Evolutionary conservation across 1,140 invertebrate genomes (phyloP).

Genomic region (Calephelis nemesis): DNA sequence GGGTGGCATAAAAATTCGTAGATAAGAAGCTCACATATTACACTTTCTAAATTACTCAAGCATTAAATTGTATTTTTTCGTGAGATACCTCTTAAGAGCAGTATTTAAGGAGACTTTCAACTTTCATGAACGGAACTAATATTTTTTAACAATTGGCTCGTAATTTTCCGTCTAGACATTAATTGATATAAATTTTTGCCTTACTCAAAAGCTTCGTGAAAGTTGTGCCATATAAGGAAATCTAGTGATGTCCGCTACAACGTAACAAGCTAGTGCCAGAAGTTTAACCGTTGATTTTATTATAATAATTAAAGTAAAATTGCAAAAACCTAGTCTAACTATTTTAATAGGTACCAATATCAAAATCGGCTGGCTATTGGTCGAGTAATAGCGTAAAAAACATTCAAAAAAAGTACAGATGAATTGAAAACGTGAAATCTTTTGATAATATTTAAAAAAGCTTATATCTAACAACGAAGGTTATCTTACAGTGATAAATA

Average conservation of each 20-base stretch:
- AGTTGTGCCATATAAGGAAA: constrained; percentile 42
- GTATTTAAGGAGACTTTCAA: constrained; percentile 16
- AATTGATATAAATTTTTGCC: constrained; percentile 35
- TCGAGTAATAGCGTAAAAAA: no score
- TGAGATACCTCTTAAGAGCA: constrained; percentile 12
- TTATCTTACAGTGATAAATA: no score
- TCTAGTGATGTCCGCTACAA: neutral
- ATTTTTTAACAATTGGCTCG: constrained; percentile 29
- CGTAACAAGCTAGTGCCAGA: no score
- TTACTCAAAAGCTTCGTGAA: constrained; percentile 25
- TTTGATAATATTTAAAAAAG: no score
- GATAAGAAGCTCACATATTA: constrained; percentile 14
- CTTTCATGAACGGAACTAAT: constrained; percentile 20
- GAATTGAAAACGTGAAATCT: no score
- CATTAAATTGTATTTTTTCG: constrained; percentile 14
- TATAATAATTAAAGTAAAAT: no score
- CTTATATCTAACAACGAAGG: no score
- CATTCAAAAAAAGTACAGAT: no score
- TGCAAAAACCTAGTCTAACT: no score
- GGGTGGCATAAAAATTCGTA: constrained; percentile 4
- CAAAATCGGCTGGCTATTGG: no score
- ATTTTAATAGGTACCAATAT: no score
- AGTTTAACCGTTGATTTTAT: no score
- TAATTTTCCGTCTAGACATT: constrained; percentile 42
- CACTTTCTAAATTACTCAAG: constrained; percentile 16